These are phyloP conservation scores for Zaprionus inermis DNA, from an alignment of 1,140 invertebrate genomes.

Conservation along the genomic window DNA sequence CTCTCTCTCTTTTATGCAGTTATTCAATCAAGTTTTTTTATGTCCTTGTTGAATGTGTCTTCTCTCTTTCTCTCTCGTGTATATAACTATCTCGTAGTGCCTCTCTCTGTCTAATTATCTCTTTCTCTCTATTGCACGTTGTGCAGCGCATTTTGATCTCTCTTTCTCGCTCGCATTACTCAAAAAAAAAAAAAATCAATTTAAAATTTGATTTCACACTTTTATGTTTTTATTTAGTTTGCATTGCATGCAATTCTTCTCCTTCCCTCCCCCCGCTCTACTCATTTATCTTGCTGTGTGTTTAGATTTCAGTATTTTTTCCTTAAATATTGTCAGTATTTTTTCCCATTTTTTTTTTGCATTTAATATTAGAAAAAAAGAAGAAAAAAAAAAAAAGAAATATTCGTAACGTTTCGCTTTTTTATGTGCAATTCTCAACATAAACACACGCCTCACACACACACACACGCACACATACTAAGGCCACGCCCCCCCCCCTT, in stretches of 20 bases:
- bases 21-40: not conserved
- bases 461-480: slow-evolving; percentile 2
- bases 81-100: slow-evolving; percentile 28
- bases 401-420: slow-evolving; percentile 27
- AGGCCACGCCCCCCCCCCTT: not conserved
- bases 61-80: slow-evolving; percentile 18
- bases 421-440: slow-evolving; percentile 34
- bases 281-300: slow-evolving; percentile 7
- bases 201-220: not conserved
- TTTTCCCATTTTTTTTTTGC: slow-evolving; percentile 3
- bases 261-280: not conserved
- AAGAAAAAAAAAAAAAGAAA: slow-evolving; percentile 2
- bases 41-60: slow-evolving; percentile 14
- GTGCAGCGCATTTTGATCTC: slow-evolving; percentile 25
- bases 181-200: not conserved
- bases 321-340: slow-evolving; percentile 27
- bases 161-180: slow-evolving; percentile 1
- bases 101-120: slow-evolving; percentile 41
- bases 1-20: slow-evolving; percentile 10
- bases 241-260: slow-evolving; percentile 12
- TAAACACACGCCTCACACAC: slow-evolving; percentile 4
- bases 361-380: slow-evolving; percentile 9
- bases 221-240: not conserved
- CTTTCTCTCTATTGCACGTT: slow-evolving; percentile 31
- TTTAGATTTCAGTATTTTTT: slow-evolving; percentile 27